phyloP scores from a whole-genome alignment of 2,113 vertebrate species.

The Thunnus maccoyii region DNA sequence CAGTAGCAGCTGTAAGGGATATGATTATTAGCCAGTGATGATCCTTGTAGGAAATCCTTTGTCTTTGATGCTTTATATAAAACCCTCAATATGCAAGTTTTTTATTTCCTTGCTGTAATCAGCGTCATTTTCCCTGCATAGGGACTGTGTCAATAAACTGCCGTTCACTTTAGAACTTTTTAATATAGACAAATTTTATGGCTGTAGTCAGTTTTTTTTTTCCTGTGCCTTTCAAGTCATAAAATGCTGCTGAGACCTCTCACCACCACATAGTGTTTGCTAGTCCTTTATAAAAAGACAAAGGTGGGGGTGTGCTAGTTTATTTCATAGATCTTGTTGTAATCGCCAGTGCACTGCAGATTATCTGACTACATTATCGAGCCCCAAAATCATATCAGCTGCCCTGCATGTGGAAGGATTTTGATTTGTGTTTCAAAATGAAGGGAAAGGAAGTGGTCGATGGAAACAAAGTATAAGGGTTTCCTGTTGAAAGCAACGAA shows the following conservation, averaged over 20 bases:
- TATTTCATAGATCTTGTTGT: neutral
- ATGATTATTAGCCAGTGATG: neutral
- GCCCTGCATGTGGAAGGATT: slow-evolving; percentile 3
- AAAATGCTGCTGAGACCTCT: neutral
- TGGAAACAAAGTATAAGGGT: slow-evolving; percentile 13
- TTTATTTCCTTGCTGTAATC: neutral
- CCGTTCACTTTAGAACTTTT: neutral
- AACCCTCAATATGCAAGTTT: slow-evolving; percentile 15
- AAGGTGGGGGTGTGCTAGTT: neutral
- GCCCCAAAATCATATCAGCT: neutral
- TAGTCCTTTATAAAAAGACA: neutral
- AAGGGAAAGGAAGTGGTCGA: slow-evolving; percentile 45
- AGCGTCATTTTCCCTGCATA: neutral
- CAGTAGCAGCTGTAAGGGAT: neutral
- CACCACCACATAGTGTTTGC: neutral
- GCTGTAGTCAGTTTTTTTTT: neutral
- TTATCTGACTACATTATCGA: slow-evolving; percentile 12
- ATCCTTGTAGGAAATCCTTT: neutral
- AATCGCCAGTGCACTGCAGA: neutral
- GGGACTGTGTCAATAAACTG: neutral
- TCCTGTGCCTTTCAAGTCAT: slow-evolving; percentile 51
- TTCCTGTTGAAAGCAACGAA: slow-evolving; percentile 37
- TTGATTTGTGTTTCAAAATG: neutral
- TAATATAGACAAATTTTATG: neutral
- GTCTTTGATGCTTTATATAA: slow-evolving; percentile 23